phyloP scores from a whole-genome alignment of 2,113 vertebrate genomes.

The Phylloscopus whistleri region DNA sequence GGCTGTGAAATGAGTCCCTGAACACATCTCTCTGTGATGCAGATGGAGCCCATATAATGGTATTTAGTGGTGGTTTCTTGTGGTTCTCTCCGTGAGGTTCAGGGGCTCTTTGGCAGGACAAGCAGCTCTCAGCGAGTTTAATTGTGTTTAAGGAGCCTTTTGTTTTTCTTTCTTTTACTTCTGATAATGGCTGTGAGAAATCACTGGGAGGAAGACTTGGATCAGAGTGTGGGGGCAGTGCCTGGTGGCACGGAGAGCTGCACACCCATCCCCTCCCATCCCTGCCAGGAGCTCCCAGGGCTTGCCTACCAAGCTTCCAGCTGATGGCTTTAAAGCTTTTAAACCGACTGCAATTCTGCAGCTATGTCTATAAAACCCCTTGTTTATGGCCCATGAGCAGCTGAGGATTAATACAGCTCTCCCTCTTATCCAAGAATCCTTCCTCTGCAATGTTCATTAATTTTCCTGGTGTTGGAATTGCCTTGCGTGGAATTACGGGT shows the following conservation, averaged over 20 bases:
- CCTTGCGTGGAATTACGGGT: background rate
- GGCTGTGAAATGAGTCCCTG: no score
- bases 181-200: background rate
- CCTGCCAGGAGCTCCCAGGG: background rate
- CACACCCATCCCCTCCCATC: background rate
- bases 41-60: no score
- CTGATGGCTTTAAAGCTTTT: background rate
- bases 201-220: background rate
- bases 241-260: background rate
- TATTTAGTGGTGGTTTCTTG: no score
- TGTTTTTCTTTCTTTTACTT: background rate
- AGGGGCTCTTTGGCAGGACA: no score
- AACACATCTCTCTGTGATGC: no score
- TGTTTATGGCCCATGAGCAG: slow-evolving; percentile 3
- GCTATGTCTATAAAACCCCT: background rate
- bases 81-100: no score
- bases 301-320: background rate
- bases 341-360: background rate
- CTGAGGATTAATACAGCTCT: background rate
- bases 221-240: background rate
- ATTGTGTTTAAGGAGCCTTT: background rate
- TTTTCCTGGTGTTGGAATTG: slow-evolving; percentile 21
- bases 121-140: no score
- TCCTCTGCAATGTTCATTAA: background rate
- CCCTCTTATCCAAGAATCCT: slow-evolving; percentile 6